phyloP scores from a whole-genome alignment of 2,113 vertebrate genomes.

The Tiliqua scincoides region DNA sequence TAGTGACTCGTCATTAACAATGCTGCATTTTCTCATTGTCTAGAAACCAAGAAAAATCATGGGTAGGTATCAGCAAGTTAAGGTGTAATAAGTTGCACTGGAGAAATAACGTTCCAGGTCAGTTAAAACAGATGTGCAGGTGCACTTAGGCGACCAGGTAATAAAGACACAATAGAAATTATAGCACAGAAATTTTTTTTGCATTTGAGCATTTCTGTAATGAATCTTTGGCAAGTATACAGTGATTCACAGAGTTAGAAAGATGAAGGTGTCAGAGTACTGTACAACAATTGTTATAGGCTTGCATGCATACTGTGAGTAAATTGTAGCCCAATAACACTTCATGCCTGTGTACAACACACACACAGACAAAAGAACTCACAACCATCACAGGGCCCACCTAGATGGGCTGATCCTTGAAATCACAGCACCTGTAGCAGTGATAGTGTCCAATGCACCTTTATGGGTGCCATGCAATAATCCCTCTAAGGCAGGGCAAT shows the following conservation, averaged over 20 bases:
- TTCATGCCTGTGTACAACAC: too few species aligned
- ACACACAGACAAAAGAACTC: too few species aligned
- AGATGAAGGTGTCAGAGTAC: not conserved
- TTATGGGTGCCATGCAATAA: too few species aligned
- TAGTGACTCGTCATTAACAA: conserved; percentile 39
- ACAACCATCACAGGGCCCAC: too few species aligned
- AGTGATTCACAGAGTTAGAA: not conserved
- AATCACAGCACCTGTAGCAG: too few species aligned
- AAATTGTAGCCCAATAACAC: not conserved
- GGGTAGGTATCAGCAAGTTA: not conserved
- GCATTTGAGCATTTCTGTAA: not conserved
- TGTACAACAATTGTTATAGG: not conserved
- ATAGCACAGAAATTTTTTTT: not conserved
- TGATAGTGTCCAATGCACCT: too few species aligned
- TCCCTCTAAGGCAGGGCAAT: too few species aligned
- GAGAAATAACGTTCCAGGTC: not conserved
- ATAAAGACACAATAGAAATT: conserved; percentile 22
- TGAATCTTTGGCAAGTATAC: not conserved
- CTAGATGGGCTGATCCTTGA: too few species aligned
- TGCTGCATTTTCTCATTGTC: conserved; percentile 62
- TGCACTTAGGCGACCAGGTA: not conserved
- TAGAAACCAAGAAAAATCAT: conserved; percentile 55
- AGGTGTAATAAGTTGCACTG: not conserved
- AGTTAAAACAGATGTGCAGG: not conserved
- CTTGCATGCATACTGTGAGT: not conserved